Conservation (phyloP, 2,797 vertebrate species). For the Platyrinchus mystaceus region DNA sequence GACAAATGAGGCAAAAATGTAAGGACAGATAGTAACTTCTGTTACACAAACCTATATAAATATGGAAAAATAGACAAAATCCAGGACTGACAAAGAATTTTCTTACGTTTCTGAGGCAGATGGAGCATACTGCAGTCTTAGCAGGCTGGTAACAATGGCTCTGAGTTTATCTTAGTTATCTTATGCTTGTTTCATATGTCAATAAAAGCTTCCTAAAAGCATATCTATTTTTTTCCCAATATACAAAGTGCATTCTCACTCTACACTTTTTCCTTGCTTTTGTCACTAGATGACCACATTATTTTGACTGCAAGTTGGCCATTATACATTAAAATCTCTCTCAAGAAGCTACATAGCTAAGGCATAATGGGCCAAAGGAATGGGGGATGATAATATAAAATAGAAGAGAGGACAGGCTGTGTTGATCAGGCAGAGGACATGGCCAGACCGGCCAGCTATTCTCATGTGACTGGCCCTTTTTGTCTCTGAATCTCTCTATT, state of each 20-base stretch:
- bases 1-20: neutral
- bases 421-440: accelerated
- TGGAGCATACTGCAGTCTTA: neutral
- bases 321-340: neutral
- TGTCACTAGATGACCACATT: neutral
- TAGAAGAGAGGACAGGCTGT: neutral
- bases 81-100: neutral
- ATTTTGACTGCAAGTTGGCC: neutral
- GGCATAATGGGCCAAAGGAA: neutral
- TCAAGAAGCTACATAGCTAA: neutral
- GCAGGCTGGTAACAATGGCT: neutral
- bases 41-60: neutral
- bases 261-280: neutral
- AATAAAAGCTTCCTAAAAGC: neutral
- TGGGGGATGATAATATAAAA: neutral
- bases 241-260: neutral
- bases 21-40: neutral
- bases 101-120: neutral
- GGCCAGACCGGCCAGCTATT: neutral
- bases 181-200: neutral
- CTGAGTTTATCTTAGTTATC: neutral
- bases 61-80: neutral
- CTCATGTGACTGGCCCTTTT: neutral
- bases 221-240: neutral
- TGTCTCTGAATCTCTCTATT: neutral